phyloP scores from a whole-genome alignment of 64 coral and sea anemone genomes.

The Pachyseris speciosa region DNA sequence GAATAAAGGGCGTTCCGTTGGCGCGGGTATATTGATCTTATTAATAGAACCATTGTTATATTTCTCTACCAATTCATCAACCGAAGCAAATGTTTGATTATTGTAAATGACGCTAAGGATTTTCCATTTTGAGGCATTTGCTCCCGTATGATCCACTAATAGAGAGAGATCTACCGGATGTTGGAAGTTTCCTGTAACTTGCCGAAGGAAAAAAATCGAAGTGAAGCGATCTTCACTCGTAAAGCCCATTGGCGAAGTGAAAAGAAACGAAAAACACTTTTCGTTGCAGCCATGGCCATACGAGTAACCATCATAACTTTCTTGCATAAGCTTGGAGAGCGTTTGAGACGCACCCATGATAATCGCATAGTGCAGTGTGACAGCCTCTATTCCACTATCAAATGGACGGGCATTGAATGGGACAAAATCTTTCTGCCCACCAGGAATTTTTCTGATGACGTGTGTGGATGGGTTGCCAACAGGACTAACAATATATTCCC shows the following conservation, averaged over 20 bases:
- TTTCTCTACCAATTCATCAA: conserved; percentile 2
- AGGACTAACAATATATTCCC: conserved; percentile 65
- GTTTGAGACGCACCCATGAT: background rate
- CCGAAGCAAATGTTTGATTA: conserved; percentile 41
- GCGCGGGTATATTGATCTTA: conserved; percentile 11
- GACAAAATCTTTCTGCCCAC: background rate
- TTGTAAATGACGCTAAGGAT: conserved; percentile 57
- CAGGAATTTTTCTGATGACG: background rate
- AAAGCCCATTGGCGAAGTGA: conserved; percentile 34
- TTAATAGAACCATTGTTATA: background rate
- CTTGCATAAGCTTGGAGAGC: conserved; percentile 9
- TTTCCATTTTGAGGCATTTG: conserved; percentile 49
- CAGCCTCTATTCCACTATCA: background rate
- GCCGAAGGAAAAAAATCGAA: conserved; percentile 27
- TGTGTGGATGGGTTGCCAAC: conserved; percentile 2
- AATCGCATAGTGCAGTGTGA: background rate
- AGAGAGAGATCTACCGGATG: conserved; percentile 26
- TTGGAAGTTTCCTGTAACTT: background rate
- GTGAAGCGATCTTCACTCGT: conserved; percentile 6
- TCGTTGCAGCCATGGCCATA: background rate
- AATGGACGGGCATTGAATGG: conserved; percentile 58
- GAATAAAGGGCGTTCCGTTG: background rate
- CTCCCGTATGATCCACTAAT: conserved; percentile 29
- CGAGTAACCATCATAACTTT: conserved; percentile 63
- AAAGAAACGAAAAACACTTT: background rate